Evolutionary conservation across 2,113 vertebrate genomes (phyloP), one percentile per base, ranked within the genome.

Genomic region (Trematomus loennbergii): DNA sequence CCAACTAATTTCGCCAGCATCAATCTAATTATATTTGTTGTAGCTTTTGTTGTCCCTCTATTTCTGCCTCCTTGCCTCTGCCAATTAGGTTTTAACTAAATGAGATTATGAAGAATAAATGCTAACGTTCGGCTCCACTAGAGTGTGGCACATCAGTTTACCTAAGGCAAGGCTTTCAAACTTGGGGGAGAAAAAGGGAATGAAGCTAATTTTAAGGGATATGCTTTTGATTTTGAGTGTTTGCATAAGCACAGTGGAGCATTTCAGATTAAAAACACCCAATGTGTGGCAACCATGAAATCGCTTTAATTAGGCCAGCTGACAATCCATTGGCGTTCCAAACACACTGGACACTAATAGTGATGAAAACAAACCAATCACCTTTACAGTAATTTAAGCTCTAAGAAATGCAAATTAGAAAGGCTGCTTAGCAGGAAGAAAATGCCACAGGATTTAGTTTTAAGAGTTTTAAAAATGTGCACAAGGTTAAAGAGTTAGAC

Each of bases 41-140:
- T 73, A 67, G 88, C 80, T 83, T 93, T 83, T 90, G 84, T 89
- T 88, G 72, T 78, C 86, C 88, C 71, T 72, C 67, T 67, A 69
- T 87, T 75, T 89, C 75, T 90, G 88, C 87, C 85, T 92, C 76
- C 79, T 85, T 86, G 84, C 85, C 66, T 92, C 69, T 78, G 64
- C 88, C 88, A 93, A 92, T 93, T 92, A 93, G 78, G 73, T 91
- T 91, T 90, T 85, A 91, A 90, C 68, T 84, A 86, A 89, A 92
- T 82, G 91, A 93, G 93, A 94, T 94, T 93, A 94, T 91, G 88
- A 89, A 86, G 88, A 92, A 92, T 92, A 93, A 93, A 92, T 89
- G 90, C 86, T 79, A 76, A 65, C 58, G 90, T 93, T 94, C 89
- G 50, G 90, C 94, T 94, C 89, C 89, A 93, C 71, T 93, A 90